Evolutionary conservation across 92 coral and sea anemone species (phyloP).

Genomic region (Zoanthus sansibaricus): DNA sequence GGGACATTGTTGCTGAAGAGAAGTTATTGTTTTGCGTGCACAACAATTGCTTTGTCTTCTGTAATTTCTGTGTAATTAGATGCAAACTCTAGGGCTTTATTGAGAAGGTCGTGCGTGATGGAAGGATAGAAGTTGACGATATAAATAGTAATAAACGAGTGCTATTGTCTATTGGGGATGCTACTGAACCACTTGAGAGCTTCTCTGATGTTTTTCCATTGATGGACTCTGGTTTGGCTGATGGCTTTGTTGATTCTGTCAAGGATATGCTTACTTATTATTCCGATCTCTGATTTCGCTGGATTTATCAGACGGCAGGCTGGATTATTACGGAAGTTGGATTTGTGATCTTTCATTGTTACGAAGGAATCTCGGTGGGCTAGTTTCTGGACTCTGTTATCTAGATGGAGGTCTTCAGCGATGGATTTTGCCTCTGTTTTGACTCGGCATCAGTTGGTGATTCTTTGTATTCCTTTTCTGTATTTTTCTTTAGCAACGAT

Average conservation of each 20-base stretch:
- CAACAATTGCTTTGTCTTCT: neutral
- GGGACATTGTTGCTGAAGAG: neutral
- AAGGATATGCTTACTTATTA: constrained; percentile 49
- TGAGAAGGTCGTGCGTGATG: constrained; percentile 6
- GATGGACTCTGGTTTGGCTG: constrained; percentile 43
- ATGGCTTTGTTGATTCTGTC: constrained; percentile 47
- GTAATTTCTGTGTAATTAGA: neutral
- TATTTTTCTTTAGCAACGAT: constrained; percentile 3
- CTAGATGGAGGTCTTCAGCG: constrained; percentile 22
- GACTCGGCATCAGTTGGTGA: constrained; percentile 32
- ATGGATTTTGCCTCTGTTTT: constrained; percentile 41
- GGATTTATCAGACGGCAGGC: constrained; percentile 60
- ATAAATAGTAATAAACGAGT: constrained; percentile 2
- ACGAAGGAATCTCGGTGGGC: constrained; percentile 24
- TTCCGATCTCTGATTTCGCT: constrained; percentile 45
- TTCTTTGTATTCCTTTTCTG: constrained; percentile 26
- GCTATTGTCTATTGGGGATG: neutral
- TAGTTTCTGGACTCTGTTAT: constrained; percentile 45
- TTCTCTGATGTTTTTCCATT: constrained; percentile 48
- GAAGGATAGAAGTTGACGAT: constrained; percentile 11
- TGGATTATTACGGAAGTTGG: constrained; percentile 54
- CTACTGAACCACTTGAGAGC: constrained; percentile 3
- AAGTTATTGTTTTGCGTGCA: neutral
- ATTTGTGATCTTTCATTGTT: constrained; percentile 47
- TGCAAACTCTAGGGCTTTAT: constrained; percentile 10